phyloP scores from a whole-genome alignment of 35 echinoderm and acorn worm genomes.

The Diadema setosum region DNA sequence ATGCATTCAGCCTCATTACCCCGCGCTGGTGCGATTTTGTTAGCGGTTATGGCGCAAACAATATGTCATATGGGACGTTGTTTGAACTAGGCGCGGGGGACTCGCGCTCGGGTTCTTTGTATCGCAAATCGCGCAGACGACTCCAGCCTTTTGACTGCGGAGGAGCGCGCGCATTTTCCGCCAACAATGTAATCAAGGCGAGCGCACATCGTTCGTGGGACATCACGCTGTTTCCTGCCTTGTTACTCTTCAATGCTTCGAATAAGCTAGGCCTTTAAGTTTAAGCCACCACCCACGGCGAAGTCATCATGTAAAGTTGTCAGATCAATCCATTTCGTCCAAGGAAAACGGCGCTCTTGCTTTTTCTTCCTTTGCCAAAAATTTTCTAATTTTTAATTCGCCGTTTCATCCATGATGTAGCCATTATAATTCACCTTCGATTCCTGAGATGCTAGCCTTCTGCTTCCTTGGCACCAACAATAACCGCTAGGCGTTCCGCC shows the following conservation, averaged over 20 bases:
- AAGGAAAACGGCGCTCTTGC: background rate
- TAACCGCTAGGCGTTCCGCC: background rate
- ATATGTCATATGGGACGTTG: background rate
- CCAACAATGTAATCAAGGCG: background rate
- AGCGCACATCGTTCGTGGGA: no score
- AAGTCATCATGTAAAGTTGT: background rate
- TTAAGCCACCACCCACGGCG: background rate
- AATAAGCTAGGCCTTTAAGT: background rate
- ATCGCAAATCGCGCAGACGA: background rate
- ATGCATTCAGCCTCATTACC: background rate
- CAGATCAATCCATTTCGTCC: background rate
- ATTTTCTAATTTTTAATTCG: background rate
- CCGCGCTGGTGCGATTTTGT: slow-evolving; percentile 18
- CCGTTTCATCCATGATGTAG: no score
- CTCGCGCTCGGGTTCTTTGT: background rate
- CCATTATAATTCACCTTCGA: no score
- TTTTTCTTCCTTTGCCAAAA: background rate
- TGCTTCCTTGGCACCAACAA: no score
- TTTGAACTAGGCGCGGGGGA: background rate
- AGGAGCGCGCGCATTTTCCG: background rate
- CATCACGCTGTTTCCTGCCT: no score
- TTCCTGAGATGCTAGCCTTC: no score
- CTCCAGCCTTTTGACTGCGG: no score
- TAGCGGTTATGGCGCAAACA: background rate
- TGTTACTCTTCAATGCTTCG: no score